These are phyloP conservation scores for Cardiocondyla obscurior DNA, from an alignment of 1,140 invertebrate genomes.

Conservation along the genomic window DNA sequence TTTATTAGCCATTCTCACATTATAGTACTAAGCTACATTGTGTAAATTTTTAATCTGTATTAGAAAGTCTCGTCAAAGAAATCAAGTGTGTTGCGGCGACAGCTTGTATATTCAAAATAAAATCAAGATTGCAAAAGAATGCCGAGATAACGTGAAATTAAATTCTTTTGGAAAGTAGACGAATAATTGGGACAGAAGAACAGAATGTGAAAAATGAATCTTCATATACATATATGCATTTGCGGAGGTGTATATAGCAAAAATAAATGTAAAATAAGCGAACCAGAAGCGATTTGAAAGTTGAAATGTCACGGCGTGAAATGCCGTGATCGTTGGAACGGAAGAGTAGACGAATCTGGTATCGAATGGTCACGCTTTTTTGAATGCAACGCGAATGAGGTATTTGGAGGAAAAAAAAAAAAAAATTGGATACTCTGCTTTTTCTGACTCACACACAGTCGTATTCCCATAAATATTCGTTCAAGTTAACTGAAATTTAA, in stretches of 20 bases:
- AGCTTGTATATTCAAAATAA: neutral
- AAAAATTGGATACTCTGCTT: constrained; percentile 24
- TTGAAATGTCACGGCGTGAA: constrained; percentile 30
- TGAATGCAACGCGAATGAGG: constrained; percentile 20
- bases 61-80: constrained; percentile 13
- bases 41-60: constrained; percentile 17
- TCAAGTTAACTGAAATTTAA: constrained; percentile 24
- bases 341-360: constrained; percentile 42
- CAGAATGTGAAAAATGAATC: neutral
- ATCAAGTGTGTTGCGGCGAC: constrained; percentile 8
- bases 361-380: constrained; percentile 42
- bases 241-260: constrained; percentile 36
- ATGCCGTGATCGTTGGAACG: constrained; percentile 41
- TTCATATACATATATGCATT: neutral
- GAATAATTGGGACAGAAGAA: constrained; percentile 21
- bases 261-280: constrained; percentile 54
- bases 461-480: constrained; percentile 27
- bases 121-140: constrained; percentile 1
- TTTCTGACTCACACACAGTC: neutral
- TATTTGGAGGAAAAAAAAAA: neutral
- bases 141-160: neutral
- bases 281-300: constrained; percentile 51
- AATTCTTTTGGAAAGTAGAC: neutral
- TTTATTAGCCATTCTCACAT: constrained; percentile 27
- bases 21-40: constrained; percentile 28